phyloP scores from a whole-genome alignment of 1,140 invertebrate genomes.

The Melanaphis sacchari region DNA sequence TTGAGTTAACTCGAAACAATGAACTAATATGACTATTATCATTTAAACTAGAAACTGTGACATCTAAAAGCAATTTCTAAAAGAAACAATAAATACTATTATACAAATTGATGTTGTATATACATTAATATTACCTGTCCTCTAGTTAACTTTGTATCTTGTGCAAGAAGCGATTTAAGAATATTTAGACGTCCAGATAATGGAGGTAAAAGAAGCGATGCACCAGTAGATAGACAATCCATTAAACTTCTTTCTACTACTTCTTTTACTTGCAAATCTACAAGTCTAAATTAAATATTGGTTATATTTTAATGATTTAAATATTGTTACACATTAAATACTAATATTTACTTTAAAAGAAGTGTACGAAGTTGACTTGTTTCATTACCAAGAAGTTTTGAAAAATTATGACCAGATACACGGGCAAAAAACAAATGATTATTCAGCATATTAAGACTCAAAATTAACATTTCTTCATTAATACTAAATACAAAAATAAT shows the following conservation, averaged over 20 bases:
- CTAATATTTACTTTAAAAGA: constrained; percentile 64
- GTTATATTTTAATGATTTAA: not conserved
- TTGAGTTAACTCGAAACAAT: constrained; percentile 64
- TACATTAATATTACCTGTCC: constrained; percentile 65
- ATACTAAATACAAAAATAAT: constrained; percentile 23
- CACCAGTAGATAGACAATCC: constrained; percentile 70
- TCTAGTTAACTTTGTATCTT: constrained; percentile 67
- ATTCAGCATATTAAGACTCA: constrained; percentile 69
- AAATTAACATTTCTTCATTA: constrained; percentile 69
- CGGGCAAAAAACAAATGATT: constrained; percentile 71
- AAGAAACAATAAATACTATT: not conserved
- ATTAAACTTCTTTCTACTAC: constrained; percentile 68
- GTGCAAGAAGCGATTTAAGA: constrained; percentile 69
- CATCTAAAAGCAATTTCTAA: constrained; percentile 68
- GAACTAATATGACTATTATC: constrained; percentile 70
- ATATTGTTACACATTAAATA: not conserved
- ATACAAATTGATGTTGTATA: not conserved
- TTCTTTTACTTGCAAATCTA: constrained; percentile 69
- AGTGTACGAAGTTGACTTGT: constrained; percentile 68
- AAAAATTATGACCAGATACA: constrained; percentile 65
- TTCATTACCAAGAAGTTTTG: constrained; percentile 66
- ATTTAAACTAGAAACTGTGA: constrained; percentile 71
- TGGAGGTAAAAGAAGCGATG: constrained; percentile 70
- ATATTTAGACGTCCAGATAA: constrained; percentile 70
- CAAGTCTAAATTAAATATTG: constrained; percentile 64